Evolutionary conservation across 2,113 vertebrate genomes (phyloP).

Genomic region (Salminus brasiliensis): DNA sequence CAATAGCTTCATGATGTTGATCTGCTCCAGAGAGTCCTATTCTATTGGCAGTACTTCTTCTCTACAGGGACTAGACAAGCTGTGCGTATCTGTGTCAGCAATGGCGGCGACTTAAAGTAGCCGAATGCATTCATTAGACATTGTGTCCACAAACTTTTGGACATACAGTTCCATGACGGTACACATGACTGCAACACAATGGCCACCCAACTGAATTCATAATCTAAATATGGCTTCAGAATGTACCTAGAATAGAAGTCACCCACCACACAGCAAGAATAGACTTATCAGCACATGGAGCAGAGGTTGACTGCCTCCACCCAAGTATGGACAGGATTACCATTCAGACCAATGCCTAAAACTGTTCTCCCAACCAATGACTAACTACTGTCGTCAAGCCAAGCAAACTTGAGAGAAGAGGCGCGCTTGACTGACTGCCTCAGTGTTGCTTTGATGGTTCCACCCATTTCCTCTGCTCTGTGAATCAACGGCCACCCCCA

Average conservation of each 20-base stretch:
- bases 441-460: conserved; percentile 16
- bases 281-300: no score
- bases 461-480: conserved; percentile 44
- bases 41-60: no score
- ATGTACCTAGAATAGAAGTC: background rate
- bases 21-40: no score
- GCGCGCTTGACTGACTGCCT: background rate
- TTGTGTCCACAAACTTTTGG: no score
- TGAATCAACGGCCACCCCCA: conserved; percentile 49
- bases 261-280: background rate
- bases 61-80: no score
- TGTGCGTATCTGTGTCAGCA: no score
- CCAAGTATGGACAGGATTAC: background rate
- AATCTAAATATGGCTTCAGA: background rate
- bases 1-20: no score
- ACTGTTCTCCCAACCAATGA: background rate
- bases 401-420: background rate
- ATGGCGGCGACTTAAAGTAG: no score
- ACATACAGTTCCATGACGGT: background rate
- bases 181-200: background rate
- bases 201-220: conserved; percentile 1
- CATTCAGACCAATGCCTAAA: background rate
- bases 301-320: no score
- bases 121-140: no score
- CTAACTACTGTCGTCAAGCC: background rate